Base-by-base conservation (phyloP, 2,888 invertebrate species). In the Sarcophaga caerulescens region DNA sequence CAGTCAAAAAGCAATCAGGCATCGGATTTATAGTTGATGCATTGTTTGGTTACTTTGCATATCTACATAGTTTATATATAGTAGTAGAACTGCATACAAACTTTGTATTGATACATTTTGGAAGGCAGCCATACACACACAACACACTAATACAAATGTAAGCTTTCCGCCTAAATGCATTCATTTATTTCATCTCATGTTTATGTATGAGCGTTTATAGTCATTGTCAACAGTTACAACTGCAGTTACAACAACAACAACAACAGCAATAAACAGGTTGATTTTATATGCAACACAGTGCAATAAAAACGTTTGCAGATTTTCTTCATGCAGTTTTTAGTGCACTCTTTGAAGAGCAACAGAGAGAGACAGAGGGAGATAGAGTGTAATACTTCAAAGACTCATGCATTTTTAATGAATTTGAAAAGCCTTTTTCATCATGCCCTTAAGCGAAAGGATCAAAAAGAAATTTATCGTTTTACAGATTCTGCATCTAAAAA, bases 301-400 rank as follows among this genome's bases (percentile, higher is more conserved):
- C 25, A 66, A 68, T 52, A 81, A 81, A 35, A 81, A 68, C 45
- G 19, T n/a, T 35, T 45, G 19, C 19, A 65, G 25, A 10, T 71
- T 57, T 57, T 47, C 73, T 70, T 44, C 25, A 62, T 81, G 25
- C 74, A 69, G 23, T 75, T 73, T 73, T n/a, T 73, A 80, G 59
- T 44, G 45, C 11, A 23, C 19, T 23, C 25, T 78, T 47, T 17
- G 35, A 11, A 25, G 1, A 23, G 19, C 73, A 73, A 35, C 1
- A 19, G 35, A 14, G 1, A 19, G 60, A 35, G 10, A 35, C 1
- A 35, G 35, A 35, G 8, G 3, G 35, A 8, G 8, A 10, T 1
- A 8, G 8, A 74, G 45, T 19, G 4, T 25, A 44, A 57, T 19
- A 35, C 6, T 60, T 11, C 66, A 62, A 45, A 63, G 63, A 0